Base-by-base conservation (phyloP, 92 coral and sea anemone species). In the Parazoanthus atlanticus region DNA sequence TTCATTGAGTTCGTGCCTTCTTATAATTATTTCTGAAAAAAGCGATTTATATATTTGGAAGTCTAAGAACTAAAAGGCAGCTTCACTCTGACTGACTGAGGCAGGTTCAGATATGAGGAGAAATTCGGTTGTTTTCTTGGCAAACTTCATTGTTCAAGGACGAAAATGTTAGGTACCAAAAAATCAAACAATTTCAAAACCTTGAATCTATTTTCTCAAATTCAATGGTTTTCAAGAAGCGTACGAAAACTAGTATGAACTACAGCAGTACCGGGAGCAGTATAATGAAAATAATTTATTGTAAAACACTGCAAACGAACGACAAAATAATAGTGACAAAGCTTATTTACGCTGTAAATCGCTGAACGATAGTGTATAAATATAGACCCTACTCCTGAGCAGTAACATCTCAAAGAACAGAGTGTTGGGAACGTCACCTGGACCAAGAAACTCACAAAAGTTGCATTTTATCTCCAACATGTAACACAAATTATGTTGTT, bases 161-260 rank as follows among this genome's bases (percentile, higher is more conserved):
- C 38, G 38, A 36, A 36, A 36, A 36, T 0, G 0, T 36, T 36
- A 25, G 73, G 73, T 67, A 67, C 8, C 73, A 23, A 3, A 23
- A 67, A 67, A 1, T 23, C 33, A 71, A 29, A 29, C 76, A 71
- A 7, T 71, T 10, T 13, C 32, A 69, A 69, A 69, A 26, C 74
- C 31, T 69, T 26, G 11, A 69, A 36, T 25, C 74, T 19, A 69
- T 69, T 69, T 69, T 69, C 74, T 69, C 74, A 19, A 69, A 26
- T 69, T 69, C 74, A 69, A 69, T 69, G 74, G 74, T 69, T 69
- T 69, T 69, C 74, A 69, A 65, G 71, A 65, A 65, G 71, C 71
- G 29, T 65, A 65, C 71, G 71, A 65, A 65, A 65, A 10, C 71
- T 65, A 19, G 71, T 65, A 65, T 5, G 71, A 65, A n/a, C 25